Base-by-base conservation (phyloP, 2,888 invertebrate species). In the Ypsolopha scabrella region DNA sequence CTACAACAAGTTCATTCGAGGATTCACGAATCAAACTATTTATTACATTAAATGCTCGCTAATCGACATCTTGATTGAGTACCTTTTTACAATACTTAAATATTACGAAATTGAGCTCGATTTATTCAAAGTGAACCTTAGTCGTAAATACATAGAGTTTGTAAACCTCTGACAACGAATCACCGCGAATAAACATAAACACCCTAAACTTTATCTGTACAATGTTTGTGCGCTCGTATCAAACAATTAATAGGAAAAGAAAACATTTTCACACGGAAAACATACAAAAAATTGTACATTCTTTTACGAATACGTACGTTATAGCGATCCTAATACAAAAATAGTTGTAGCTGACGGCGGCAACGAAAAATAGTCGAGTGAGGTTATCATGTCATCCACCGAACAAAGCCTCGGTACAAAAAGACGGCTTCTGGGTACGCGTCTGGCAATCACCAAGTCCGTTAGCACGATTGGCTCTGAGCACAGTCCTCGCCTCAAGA, bases 91-190 rank as follows among this genome's bases (percentile, higher is more conserved):
- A 76, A 66, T 75, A 80, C 75, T 75, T 85, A 80, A 61, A 70
- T 54, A 64, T 74, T 79, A 80, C 67, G 72, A 80, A 81, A 80
- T 86, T 86, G 86, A 86, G 86, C 86, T 83, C 78, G 76, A 80
- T 77, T 75, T 76, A 80, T 82, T 79, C 75, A 76, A 83, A 83
- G 74, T 85, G 74, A 77, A 76, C 57, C 72, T 78, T 80, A 82
- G 34, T 58, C 64, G 55, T 75, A 72, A 67, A 57, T 63, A 67
- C 66, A 70, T 56, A 65, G 61, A 63, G 68, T 63, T 62, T 63
- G 61, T 57, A 60, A 55, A 51, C 47, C 7, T 44, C 47, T 33
- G 34, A 9, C 46, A 39, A 51, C 10, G 34, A 70, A 70, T 68
- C 66, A 70, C 70, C 62, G 73, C 62, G 73, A 74, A 71, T 58